phyloP scores from a whole-genome alignment of 2,888 invertebrate genomes.

The Chirona hameri region DNA sequence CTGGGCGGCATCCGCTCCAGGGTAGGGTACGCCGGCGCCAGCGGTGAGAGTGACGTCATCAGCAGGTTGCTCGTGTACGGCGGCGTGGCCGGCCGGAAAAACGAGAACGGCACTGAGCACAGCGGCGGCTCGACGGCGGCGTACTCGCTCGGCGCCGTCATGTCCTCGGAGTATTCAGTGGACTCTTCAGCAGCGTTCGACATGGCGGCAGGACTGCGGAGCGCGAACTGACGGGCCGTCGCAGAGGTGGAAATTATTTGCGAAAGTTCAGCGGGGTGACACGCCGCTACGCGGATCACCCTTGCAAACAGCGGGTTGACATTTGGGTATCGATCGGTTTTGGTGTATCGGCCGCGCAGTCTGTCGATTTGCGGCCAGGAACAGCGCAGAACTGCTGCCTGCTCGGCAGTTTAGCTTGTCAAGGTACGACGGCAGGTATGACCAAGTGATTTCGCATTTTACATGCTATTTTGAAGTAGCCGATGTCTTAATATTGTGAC shows the following conservation, averaged over 20 bases:
- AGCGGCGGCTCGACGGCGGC: neutral
- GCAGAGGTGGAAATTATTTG: neutral
- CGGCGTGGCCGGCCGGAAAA: constrained; percentile 4
- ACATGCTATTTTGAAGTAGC: too few species aligned
- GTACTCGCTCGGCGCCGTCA: neutral
- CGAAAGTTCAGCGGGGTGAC: constrained; percentile 9
- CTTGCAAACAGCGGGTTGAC: constrained; percentile 6
- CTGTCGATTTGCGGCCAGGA: neutral
- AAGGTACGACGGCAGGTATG: too few species aligned
- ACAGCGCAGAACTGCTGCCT: too few species aligned
- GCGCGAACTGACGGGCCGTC: neutral
- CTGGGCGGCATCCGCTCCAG: neutral
- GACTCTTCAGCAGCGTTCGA: neutral
- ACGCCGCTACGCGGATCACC: neutral
- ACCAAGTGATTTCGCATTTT: too few species aligned
- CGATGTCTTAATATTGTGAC: too few species aligned
- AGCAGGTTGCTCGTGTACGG: neutral
- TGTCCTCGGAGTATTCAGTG: neutral
- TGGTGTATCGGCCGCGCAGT: neutral
- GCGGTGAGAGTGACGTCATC: neutral
- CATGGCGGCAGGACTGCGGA: neutral
- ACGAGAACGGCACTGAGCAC: neutral
- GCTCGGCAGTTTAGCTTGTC: too few species aligned
- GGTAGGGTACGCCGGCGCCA: neutral
- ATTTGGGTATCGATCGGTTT: constrained; percentile 10